A percentile compares a stretch with the other conserved stretches of the same genome.
Conservation (phyloP, 2,113 vertebrate genomes). For the Chloropsis cyanopogon region DNA sequence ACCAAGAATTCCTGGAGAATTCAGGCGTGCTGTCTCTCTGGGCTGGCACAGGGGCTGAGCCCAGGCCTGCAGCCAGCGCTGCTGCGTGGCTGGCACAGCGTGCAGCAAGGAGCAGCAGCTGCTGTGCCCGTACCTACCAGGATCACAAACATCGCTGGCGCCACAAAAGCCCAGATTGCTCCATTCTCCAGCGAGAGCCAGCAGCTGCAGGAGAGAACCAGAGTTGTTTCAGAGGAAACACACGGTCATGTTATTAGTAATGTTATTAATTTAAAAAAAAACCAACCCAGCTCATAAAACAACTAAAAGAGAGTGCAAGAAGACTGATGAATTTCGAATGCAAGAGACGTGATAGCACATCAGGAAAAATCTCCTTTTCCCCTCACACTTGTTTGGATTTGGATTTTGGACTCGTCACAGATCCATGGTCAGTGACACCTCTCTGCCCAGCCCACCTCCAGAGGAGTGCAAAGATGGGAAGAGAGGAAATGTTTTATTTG, state of each 20-base stretch:
- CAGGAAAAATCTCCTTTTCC: background rate
- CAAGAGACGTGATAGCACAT: accelerated
- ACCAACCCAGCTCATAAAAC: background rate
- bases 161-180: constrained; percentile 97
- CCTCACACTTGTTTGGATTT: too few species aligned
- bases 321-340: background rate
- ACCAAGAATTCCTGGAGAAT: too few species aligned
- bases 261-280: background rate
- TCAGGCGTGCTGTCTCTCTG: background rate
- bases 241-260: background rate
- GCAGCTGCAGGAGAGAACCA: constrained; percentile 77
- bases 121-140: constrained; percentile 74
- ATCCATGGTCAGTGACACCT: background rate
- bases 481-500: background rate
- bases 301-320: background rate
- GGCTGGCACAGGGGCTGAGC: background rate
- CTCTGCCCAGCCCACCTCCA: background rate
- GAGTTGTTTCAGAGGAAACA: background rate
- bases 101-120: background rate
- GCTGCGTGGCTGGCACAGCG: background rate
- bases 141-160: constrained; percentile 89
- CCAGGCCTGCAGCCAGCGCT: background rate
- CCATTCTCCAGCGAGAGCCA: constrained; percentile 90
- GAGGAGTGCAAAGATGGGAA: background rate
- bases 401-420: background rate